These are phyloP conservation scores for Drosophila phalerata DNA, from an alignment of 2,888 invertebrate genomes.

Conservation along the genomic window DNA sequence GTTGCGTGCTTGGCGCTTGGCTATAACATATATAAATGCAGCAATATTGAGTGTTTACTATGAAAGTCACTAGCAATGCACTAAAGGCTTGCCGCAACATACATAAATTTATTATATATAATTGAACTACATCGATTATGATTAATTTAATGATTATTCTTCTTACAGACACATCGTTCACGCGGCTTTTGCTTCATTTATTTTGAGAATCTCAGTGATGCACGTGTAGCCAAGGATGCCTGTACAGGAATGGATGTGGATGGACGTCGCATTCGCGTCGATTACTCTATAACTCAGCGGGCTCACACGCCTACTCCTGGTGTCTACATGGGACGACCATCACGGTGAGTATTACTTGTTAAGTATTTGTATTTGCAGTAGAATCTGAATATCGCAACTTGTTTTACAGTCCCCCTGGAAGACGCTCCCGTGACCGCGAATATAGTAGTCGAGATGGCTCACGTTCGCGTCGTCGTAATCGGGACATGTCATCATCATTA, in stretches of 20 bases:
- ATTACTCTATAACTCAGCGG: slow-evolving; percentile 97
- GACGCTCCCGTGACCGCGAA: slow-evolving; percentile 50
- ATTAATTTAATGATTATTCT: neutral
- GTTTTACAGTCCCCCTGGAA: slow-evolving; percentile 15
- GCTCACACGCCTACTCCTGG: slow-evolving; percentile 99
- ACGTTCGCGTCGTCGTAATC: slow-evolving; percentile 57
- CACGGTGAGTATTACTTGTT: slow-evolving; percentile 83
- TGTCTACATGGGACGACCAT: slow-evolving; percentile 98
- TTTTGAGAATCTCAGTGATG: slow-evolving; percentile 94
- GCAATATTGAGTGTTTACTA: slow-evolving; percentile 67
- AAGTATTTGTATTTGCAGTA: neutral
- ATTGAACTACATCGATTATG: neutral
- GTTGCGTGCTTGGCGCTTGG: slow-evolving; percentile 32
- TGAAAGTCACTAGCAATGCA: slow-evolving; percentile 50
- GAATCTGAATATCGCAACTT: neutral
- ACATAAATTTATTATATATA: neutral
- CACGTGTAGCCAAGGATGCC: slow-evolving; percentile 96
- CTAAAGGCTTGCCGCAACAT: slow-evolving; percentile 84
- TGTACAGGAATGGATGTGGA: slow-evolving; percentile 98
- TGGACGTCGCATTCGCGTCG: slow-evolving; percentile 96
- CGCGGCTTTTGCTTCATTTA: slow-evolving; percentile 99
- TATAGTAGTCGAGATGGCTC: slow-evolving; percentile 29
- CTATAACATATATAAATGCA: slow-evolving; percentile 51
- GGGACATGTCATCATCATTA: slow-evolving; percentile 33
- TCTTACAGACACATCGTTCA: slow-evolving; percentile 93